These are phyloP conservation scores for Lepeophtheirus nordmannii DNA, from an alignment of 2,888 invertebrate genomes.

Conservation along the genomic window DNA sequence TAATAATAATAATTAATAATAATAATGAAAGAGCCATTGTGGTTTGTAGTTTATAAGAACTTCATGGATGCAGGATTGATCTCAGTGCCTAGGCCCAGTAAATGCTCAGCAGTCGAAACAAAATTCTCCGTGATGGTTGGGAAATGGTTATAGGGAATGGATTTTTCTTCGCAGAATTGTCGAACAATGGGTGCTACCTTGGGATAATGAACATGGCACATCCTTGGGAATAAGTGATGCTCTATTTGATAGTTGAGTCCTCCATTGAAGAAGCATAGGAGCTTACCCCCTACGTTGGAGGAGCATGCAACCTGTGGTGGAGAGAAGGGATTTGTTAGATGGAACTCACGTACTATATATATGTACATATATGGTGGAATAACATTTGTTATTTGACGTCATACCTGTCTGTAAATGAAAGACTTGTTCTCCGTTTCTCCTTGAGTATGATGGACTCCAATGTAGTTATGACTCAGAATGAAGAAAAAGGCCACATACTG, in stretches of 20 bases:
- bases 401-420: not conserved
- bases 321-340: not conserved
- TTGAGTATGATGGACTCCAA: constrained; percentile 1
- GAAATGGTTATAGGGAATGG: constrained; percentile 10
- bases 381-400: too few species aligned
- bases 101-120: not conserved
- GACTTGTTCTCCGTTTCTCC: not conserved
- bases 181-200: constrained; percentile 3
- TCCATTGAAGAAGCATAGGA: constrained; percentile 13
- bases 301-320: not conserved
- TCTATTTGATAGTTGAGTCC: constrained; percentile 17
- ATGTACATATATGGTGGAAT: too few species aligned
- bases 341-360: too few species aligned
- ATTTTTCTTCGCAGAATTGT: not conserved
- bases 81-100: not conserved
- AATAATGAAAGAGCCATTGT: too few species aligned
- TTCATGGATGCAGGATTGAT: not conserved
- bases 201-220: constrained; percentile 8
- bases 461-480: constrained; percentile 2
- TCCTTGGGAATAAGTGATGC: constrained; percentile 13
- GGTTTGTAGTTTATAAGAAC: not conserved
- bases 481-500: constrained; percentile 10
- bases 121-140: not conserved
- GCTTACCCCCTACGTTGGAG: constrained; percentile 3
- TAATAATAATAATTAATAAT: too few species aligned